Evolutionary conservation across 2,888 invertebrate genomes (phyloP), one percentile per base, ranked within the genome.

Genomic region (Octodonta nipae): DNA sequence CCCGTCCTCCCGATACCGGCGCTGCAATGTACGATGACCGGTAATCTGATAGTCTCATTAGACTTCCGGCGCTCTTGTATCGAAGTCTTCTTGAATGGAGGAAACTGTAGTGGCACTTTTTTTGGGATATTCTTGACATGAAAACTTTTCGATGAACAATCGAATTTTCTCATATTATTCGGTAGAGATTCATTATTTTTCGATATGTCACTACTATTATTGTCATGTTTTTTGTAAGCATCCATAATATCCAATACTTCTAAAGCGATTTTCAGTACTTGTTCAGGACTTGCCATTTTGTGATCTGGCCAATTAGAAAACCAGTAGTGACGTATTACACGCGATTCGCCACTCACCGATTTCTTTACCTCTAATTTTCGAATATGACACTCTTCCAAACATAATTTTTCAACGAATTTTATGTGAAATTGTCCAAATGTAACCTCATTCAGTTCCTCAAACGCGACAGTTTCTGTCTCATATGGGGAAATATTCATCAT

Each of bases 291-390:
- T 0, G 92, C 89, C 42, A 88, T 86, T 45, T 85, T 85, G 61
- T 92, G 92, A 58, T 92, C 92, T 0, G 89, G 89, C 92, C 92
- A 92, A 39, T 86, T 82, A 35, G 87, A 83, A 59, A 85, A 89
- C 91, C 91, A 91, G 52, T 81, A 87, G 54, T 88, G 88, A 46
- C 76, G 71, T 7, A 84, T 69, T 2, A 54, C 55, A 1, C 62
- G 51, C 6, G 48, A 50, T 10, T 58, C 59, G n/a, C 51, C 47
- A 10, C 30, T 27, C 1, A 33, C 49, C 10, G 28, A 32, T 32
- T 47, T 49, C 8, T 35, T 43, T 32, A 61, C 30, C 34, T 50
- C 50, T 30, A 61, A 42, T 24, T 49, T 46, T 10, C 61, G 42
- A 13, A 61, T 45, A 7, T 46, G 43, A 37, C 60, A 59, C 20